Base-by-base conservation (phyloP, 2,888 invertebrate species). In the Sphinx pinastri region DNA sequence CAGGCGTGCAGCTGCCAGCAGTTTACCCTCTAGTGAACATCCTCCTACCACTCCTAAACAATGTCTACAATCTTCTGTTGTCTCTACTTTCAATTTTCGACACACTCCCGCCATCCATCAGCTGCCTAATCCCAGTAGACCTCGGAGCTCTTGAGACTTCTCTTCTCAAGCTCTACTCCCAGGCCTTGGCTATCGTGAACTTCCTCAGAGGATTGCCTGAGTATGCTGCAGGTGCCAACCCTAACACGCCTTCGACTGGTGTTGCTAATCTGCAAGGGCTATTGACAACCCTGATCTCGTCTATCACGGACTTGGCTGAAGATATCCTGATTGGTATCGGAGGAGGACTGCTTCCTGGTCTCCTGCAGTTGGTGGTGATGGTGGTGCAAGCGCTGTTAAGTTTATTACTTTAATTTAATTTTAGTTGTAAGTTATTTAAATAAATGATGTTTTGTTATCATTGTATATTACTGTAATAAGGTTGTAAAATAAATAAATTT, bases 1-100 rank as follows among this genome's bases (percentile, higher is more conserved):
- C 81, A 16, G 75, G 81, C 63, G 87, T 92, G 1, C 94, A 93
- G 45, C 80, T 94, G 0, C 93, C 93, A 77, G 93, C 94, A 0
- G 93, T 93, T 0, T 93, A 93, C 71, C 94, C 93, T 0, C 77
- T 94, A 58, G 93, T 93, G 0, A 94, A 94, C 81, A 90, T 94
- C 7, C 85, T 94, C 0, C 83, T 93, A 0, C 93, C 93, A 0
- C 87, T 94, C 0, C 76, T 94, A 0, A 94, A 94, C 82, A 94
- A 93, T 81, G 94, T 94, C 0, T 94, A 94, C 82, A 94, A 93
- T 71, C 88, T 94, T 1, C 87, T 94, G 0, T 82, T 94, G 0
- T 92, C 93, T 0, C 85, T 94, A 0, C 85, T 94, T 0, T 93
- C 93, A 0, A 92, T 93, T 72, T 93, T 94, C 76, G 93, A 94